Evolutionary conservation across 92 coral and sea anemone genomes (phyloP), one percentile per base, ranked within the genome.

Genomic region (Bergia sp.): DNA sequence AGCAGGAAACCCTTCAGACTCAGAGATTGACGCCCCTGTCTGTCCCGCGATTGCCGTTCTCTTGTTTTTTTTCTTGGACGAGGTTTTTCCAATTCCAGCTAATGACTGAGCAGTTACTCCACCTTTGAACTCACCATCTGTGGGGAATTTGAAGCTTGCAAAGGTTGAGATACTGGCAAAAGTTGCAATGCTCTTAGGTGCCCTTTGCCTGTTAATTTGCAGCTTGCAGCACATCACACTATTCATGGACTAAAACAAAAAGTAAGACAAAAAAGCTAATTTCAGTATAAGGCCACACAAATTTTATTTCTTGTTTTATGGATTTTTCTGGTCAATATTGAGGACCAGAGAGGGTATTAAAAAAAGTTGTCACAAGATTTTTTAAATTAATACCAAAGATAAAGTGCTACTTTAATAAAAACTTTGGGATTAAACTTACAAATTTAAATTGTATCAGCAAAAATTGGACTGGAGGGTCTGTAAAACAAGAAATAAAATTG

Each of bases 81-180:
- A 37, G 3, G 41, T 20, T 41, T 82, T 82, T 57, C 86, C 86
- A 41, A 82, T 13, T 6, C 86, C 86, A 23, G 75, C 86, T 10
- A 82, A 37, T 8, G 74, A 77, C 21, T 39, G 74, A 7, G 86
- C 86, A n/a, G 2, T 1, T 11, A 82, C 65, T 16, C 86, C 86
- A 38, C 73, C 86, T 64, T 82, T 65, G 16, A 0, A 65, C 57
- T 61, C 38, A 10, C 76, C 76, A 11, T 65, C 75, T 20, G 74
- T 82, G 47, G 86, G 75, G 67, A 61, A 82, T 39, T 61, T 82
- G 57, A 82, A 82, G 20, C 40, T 82, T 11, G 11, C 85, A 81
- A 81, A 81, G 72, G 85, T 81, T 9, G 85, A 81, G 45, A 81
- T 81, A 21, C 73, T 58, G 73, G 85, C 45, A 41, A 57, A 81